These are phyloP conservation scores for Chlamydotis undulata DNA, from an alignment of 2,113 vertebrate genomes.

Conservation along the genomic window DNA sequence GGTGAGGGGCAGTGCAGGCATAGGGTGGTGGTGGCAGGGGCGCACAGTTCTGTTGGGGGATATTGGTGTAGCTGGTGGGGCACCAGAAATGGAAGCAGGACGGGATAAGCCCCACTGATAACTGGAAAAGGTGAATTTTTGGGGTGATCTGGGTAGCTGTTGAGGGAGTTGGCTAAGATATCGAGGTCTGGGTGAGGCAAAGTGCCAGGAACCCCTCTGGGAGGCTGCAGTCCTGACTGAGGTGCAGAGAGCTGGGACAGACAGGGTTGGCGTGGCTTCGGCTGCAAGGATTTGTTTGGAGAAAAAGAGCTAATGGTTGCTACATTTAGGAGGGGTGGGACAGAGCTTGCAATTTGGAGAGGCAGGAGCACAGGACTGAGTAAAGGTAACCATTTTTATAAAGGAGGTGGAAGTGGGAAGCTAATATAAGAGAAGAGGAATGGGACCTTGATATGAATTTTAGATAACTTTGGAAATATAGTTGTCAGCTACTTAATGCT, in stretches of 20 bases:
- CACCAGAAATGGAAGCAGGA: not conserved
- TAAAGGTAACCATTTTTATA: not conserved
- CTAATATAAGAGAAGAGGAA: not conserved
- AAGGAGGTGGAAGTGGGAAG: not conserved
- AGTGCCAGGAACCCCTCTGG: not conserved
- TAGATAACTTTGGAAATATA: not conserved
- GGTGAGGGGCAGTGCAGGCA: fast-evolving
- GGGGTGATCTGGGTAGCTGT: not conserved
- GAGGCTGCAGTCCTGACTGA: not conserved
- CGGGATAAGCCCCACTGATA: not conserved
- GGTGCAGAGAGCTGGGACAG: not conserved
- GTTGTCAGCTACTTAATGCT: not conserved
- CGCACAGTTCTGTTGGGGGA: not conserved
- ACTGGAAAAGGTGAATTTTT: not conserved
- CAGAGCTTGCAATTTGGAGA: not conserved
- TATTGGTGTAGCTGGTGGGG: not conserved
- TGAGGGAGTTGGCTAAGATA: not conserved
- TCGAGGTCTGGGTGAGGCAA: not conserved
- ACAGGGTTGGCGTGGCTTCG: not conserved
- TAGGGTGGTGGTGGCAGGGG: not conserved
- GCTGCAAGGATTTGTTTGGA: not conserved
- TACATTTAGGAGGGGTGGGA: not conserved
- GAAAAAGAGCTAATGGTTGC: not conserved
- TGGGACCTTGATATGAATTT: not conserved
- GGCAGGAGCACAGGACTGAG: not conserved